Base-by-base conservation (phyloP, 2,797 vertebrate genomes). In the Melanotaenia parkinsoni region DNA sequence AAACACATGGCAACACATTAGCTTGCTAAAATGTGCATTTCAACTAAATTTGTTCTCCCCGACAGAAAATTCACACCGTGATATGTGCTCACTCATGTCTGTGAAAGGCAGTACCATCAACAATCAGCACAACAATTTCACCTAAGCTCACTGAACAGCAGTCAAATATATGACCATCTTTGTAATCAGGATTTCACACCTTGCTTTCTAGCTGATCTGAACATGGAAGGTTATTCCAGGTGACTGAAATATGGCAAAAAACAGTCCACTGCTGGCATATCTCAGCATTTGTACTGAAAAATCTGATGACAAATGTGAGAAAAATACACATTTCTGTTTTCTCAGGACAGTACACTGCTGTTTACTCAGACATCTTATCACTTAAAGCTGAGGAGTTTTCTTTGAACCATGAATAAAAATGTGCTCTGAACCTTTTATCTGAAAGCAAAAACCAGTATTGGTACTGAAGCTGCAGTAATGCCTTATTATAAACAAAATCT, bases 351-450 rank as follows among this genome's bases (percentile, higher is more conserved):
- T 70, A 40, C 47, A 30, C 10, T 66, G 32, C 16, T 12, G 38
- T 64, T 71, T 58, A 0, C 9, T 7, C 56, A 65, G n/a, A 56
- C 14, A 22, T 65, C 35, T 53, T 32, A 45, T 66, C 60, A 28
- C 51, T 43, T 62, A 51, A 28, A 73, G 69, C 60, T 24, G 24
- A 58, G 26, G 16, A 57, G 33, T 6, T 43, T 62, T 68, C n/a
- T 3, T 22, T 58, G 32, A 30, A 22, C 56, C 70, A 63, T 56
- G 37, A 74, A 63, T 28, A 22, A 12, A 22, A 40, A 28, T 37
- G 6, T 59, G 4, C 50, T 54, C 12, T 8, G 7, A 5, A 3
- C 20, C 6, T 69, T 72, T 60, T 67, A 43, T 65, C 76, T 33
- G 50, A 60, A 62, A 59, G 37, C 38, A 5, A 47, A 72, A 16